A percentile compares a stretch with the other conserved stretches of the same genome.
Evolutionary conservation across 2,113 vertebrate genomes (phyloP).

Genomic region (Nanorana parkeri): DNA sequence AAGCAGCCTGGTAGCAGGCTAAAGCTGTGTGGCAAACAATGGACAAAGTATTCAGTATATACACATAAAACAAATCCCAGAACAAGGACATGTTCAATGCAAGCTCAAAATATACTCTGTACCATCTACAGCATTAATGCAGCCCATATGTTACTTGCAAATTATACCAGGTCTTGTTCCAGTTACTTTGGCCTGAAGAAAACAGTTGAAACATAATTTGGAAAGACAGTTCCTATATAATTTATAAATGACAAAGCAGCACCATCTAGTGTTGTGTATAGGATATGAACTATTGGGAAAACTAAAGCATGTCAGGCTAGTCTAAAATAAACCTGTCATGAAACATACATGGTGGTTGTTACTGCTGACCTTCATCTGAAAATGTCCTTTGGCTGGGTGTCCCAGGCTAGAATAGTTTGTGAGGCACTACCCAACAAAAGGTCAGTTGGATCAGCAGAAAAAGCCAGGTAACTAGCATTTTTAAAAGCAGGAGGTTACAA

Average conservation of each 20-base stretch:
- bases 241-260: conserved; percentile 3
- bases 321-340: no score
- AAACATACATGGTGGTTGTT: no score
- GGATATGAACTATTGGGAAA: background rate
- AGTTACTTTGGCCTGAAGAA: background rate
- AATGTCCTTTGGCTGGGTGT: background rate
- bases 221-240: background rate
- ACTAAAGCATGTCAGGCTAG: no score
- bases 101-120: background rate
- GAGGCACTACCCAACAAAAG: background rate
- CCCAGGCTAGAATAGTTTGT: background rate
- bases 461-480: no score
- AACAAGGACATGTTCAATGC: background rate
- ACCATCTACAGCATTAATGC: background rate
- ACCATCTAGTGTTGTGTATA: conserved; percentile 22
- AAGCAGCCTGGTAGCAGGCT: no score
- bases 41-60: no score
- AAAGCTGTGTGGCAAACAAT: no score
- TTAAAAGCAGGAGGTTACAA: no score
- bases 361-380: no score
- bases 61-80: no score
- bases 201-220: background rate
- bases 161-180: background rate
- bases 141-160: background rate
- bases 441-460: no score